A percentile compares a stretch with the other conserved stretches of the same genome.
Conservation (phyloP, 2,113 vertebrate genomes). For the Panthera uncia region DNA sequence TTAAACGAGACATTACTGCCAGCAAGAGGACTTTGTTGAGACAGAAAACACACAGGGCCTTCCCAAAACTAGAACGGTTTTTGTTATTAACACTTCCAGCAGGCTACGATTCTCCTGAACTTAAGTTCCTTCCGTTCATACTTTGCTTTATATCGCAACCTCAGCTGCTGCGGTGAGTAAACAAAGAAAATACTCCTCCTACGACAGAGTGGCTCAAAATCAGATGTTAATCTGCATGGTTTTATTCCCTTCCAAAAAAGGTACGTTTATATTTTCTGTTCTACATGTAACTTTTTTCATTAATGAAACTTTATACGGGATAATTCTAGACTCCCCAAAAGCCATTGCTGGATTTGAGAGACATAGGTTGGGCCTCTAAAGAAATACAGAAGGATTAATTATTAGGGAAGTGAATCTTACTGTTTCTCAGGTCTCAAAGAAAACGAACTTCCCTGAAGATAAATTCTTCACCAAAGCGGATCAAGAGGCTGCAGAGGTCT, state of each 20-base stretch:
- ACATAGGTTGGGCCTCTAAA: background rate
- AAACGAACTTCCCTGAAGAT: slow-evolving; percentile 37
- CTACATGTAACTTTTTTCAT: slow-evolving; percentile 13
- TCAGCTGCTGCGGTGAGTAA: slow-evolving; percentile 59
- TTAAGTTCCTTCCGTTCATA: slow-evolving; percentile 52
- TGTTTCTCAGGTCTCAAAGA: slow-evolving; percentile 47
- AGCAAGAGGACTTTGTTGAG: slow-evolving; percentile 41
- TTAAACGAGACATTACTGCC: slow-evolving; percentile 58
- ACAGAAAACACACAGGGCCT: slow-evolving; percentile 17
- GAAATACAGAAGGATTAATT: slow-evolving; percentile 43
- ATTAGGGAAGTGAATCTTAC: slow-evolving; percentile 53
- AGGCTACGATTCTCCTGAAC: slow-evolving; percentile 47
- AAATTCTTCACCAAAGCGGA: slow-evolving; percentile 50
- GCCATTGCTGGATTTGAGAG: background rate
- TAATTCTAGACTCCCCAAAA: slow-evolving; percentile 44
- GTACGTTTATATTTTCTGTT: slow-evolving; percentile 40
- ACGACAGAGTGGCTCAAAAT: slow-evolving; percentile 18
- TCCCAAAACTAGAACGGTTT: slow-evolving; percentile 47
- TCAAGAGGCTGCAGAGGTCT: slow-evolving; percentile 13
- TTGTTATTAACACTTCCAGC: slow-evolving; percentile 13
- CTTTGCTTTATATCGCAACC: slow-evolving; percentile 51
- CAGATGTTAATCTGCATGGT: slow-evolving; percentile 42
- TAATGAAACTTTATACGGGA: slow-evolving; percentile 23
- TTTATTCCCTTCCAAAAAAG: slow-evolving; percentile 35
- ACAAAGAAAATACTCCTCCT: slow-evolving; percentile 59